Evolutionary conservation across 2,113 vertebrate genomes (phyloP).

Genomic region (Salvator merianae): DNA sequence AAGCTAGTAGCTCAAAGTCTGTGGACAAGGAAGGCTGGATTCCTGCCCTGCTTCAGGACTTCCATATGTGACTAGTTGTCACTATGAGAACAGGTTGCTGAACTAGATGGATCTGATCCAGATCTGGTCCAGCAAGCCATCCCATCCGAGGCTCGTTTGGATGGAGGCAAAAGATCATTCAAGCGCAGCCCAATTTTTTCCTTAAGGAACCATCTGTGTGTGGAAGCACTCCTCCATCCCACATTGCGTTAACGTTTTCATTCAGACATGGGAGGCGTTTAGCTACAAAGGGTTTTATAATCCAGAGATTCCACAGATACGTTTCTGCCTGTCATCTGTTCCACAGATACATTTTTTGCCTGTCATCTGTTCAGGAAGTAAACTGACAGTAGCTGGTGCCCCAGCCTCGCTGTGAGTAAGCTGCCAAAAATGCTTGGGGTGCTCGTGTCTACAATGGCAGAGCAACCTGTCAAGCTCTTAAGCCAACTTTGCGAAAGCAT

Average conservation of each 20-base stretch:
- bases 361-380: slow-evolving; percentile 31
- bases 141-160: too few species aligned
- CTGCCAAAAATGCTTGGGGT: slow-evolving; percentile 17
- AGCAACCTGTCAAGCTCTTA: slow-evolving; percentile 21
- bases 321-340: slow-evolving; percentile 32
- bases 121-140: too few species aligned
- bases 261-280: background rate
- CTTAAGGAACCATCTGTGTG: too few species aligned
- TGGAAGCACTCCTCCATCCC: background rate
- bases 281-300: background rate
- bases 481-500: slow-evolving; percentile 42
- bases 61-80: too few species aligned
- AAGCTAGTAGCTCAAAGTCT: too few species aligned
- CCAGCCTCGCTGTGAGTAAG: background rate
- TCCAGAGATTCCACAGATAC: slow-evolving; percentile 12
- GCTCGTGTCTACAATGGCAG: slow-evolving; percentile 21
- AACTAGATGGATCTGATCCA: too few species aligned
- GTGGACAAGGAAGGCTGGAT: too few species aligned
- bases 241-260: background rate
- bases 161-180: too few species aligned
- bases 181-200: too few species aligned
- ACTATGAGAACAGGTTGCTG: too few species aligned
- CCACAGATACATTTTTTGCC: slow-evolving; percentile 10
- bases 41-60: too few species aligned
- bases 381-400: background rate